phyloP scores from a whole-genome alignment of 2,888 invertebrate genomes.

The Apodemia duryi region DNA sequence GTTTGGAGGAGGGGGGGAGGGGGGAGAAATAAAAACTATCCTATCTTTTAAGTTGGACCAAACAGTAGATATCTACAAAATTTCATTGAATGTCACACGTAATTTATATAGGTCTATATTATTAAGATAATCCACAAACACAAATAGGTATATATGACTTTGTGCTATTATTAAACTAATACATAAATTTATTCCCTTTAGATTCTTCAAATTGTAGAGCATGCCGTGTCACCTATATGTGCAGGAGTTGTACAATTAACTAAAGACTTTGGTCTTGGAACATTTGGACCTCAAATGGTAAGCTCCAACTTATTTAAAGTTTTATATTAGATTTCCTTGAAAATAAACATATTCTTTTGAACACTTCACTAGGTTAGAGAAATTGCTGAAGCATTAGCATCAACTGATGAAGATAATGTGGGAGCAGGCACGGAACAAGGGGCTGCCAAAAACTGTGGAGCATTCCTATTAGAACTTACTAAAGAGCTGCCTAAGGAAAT shows the following conservation, averaged over 20 bases:
- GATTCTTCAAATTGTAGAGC: conserved; percentile 87
- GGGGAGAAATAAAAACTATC: too few relatives aligned
- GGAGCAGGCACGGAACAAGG: conserved; percentile 58
- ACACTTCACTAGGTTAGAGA: conserved; percentile 76
- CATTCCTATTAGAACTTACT: conserved; percentile 82
- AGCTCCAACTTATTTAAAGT: conserved; percentile 14
- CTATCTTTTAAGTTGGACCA: too few relatives aligned
- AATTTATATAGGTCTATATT: too few relatives aligned
- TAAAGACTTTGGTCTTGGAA: conserved; percentile 82
- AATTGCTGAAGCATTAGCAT: conserved; percentile 83
- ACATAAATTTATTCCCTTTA: conserved; percentile 52
- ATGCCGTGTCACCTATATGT: conserved; percentile 83
- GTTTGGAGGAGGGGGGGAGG: too few relatives aligned
- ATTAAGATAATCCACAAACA: too few relatives aligned
- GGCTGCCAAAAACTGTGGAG: conserved; percentile 68
- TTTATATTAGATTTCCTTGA: not conserved
- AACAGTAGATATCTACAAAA: too few relatives aligned
- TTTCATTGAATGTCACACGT: too few relatives aligned
- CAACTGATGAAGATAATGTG: conserved; percentile 66
- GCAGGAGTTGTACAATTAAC: conserved; percentile 85
- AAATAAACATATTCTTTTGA: not conserved
- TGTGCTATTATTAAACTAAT: not conserved
- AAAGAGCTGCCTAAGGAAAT: conserved; percentile 81
- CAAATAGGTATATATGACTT: not conserved
- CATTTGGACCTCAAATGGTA: conserved; percentile 85